Base-by-base conservation (phyloP, 1,140 invertebrate species). In the Nephila pilipes region DNA sequence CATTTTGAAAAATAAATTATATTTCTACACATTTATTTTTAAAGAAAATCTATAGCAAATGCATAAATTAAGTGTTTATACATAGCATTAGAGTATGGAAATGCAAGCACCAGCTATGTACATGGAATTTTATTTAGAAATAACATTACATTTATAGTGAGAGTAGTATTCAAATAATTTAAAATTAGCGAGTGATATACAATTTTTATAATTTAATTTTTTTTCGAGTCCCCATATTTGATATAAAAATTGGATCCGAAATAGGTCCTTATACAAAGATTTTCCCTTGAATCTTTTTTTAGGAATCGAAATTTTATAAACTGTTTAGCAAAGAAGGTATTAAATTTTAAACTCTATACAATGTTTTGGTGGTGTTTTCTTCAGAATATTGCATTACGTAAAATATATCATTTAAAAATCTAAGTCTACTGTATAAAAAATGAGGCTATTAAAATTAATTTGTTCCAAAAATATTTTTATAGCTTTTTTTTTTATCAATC, bases 361-460 rank as follows among this genome's bases (percentile, higher is more conserved):
- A 93, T 87, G 29, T 36, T 88, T 87, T 93, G 36, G n/a, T 65
- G 63, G 65, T 58, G 25, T 46, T 87, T 18, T 79, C 6, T 93
- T 25, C 63, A 91, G n/a, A 83, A 25, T 80, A 79, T 58, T 87
- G 69, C 36, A 60, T 87, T 75, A 93, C 83, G 75, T 79, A 93
- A 87, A 93, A 93, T 87, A 87, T 60, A 85, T 92, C 55, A 75
- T 87, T 81, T 87, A 93, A 87, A 93, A 87, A 93, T 93, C 91
- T 93, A 93, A 46, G 29, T 32, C 81, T 85, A 85, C 81, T 10
- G 20, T 93, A 85, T 85, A 57, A 87, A 85, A 93, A 93, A 85
- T 18, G n/a, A 87, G 81, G 65, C 55, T n/a, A 60, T 58, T 93
- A 87, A 93, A 93, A 93, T 87, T 69, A 93, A 93, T 80, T 58